A percentile compares a stretch with the other conserved stretches of the same genome.
Conservation (phyloP, 2,888 invertebrate genomes). For the Archaeoteleia sp. region DNA sequence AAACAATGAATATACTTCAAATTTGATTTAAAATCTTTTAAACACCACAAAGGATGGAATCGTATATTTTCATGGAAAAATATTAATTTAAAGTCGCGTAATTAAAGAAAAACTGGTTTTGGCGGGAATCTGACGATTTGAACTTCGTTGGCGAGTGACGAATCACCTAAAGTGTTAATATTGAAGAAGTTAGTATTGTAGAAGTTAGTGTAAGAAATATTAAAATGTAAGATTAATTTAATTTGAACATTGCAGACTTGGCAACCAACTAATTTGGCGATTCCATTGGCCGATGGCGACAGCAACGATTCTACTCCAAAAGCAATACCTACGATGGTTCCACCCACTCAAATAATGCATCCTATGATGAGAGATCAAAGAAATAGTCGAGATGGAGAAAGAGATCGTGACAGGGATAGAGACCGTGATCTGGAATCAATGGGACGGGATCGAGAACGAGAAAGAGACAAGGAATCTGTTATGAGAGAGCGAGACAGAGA, state of each 20-base stretch:
- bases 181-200: too few species aligned
- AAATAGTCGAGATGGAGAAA: constrained; percentile 73
- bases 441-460: constrained; percentile 61
- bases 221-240: constrained; percentile 3
- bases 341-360: constrained; percentile 69
- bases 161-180: too few species aligned
- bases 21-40: too few species aligned
- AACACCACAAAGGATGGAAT: too few species aligned
- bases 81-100: too few species aligned
- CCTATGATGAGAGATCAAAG: constrained; percentile 66
- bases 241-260: constrained; percentile 62
- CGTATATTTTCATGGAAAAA: too few species aligned
- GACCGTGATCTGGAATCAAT: constrained; percentile 67
- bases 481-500: constrained; percentile 71
- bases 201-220: too few species aligned
- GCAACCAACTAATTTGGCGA: constrained; percentile 71
- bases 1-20: too few species aligned
- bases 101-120: too few species aligned
- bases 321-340: constrained; percentile 73
- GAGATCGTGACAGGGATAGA: constrained; percentile 65
- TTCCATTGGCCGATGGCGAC: constrained; percentile 70
- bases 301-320: constrained; percentile 69
- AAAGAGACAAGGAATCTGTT: constrained; percentile 67
- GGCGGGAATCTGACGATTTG: too few species aligned
- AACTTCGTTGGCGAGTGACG: too few species aligned